Percentiles rank a stretch among this genome's conserved stretches.
These are phyloP conservation scores for Incurvaria masculella DNA, from an alignment of 2,888 invertebrate genomes.

Conservation along the genomic window DNA sequence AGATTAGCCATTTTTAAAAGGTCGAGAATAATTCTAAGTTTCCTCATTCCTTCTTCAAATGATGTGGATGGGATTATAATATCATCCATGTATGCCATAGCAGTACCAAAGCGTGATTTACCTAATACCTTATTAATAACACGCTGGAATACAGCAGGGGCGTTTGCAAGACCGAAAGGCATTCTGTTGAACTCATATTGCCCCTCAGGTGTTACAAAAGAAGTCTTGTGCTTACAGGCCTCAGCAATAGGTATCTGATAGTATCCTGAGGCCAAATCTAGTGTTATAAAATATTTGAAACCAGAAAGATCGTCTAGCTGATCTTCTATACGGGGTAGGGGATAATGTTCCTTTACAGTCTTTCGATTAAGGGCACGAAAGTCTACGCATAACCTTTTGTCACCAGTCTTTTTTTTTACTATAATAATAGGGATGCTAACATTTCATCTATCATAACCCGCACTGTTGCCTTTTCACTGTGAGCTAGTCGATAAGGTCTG, in stretches of 20 bases:
- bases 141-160: conserved; percentile 20
- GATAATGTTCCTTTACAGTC: conserved; percentile 10
- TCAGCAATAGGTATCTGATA: conserved; percentile 3
- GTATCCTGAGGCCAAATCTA: conserved; percentile 3
- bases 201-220: conserved; percentile 2
- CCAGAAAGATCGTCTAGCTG: conserved; percentile 4
- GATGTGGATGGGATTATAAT: conserved; percentile 8
- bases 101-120: conserved; percentile 7
- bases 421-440: conserved; percentile 15
- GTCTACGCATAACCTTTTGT: conserved; percentile 17
- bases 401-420: conserved; percentile 17
- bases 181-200: conserved; percentile 19
- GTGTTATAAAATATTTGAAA: background rate
- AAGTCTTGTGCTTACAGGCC: background rate
- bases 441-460: conserved; percentile 15
- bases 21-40: conserved; percentile 4
- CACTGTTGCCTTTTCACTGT: conserved; percentile 13
- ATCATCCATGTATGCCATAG: conserved; percentile 17
- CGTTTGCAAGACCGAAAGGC: conserved; percentile 22
- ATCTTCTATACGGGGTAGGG: conserved; percentile 8
- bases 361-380: conserved; percentile 19
- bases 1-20: conserved; percentile 7
- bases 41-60: conserved; percentile 9
- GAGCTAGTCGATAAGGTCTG: conserved; percentile 8
- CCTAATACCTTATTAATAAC: conserved; percentile 19